Conservation (phyloP, 92 coral and sea anemone genomes). For the Phymanthus crucifer region DNA sequence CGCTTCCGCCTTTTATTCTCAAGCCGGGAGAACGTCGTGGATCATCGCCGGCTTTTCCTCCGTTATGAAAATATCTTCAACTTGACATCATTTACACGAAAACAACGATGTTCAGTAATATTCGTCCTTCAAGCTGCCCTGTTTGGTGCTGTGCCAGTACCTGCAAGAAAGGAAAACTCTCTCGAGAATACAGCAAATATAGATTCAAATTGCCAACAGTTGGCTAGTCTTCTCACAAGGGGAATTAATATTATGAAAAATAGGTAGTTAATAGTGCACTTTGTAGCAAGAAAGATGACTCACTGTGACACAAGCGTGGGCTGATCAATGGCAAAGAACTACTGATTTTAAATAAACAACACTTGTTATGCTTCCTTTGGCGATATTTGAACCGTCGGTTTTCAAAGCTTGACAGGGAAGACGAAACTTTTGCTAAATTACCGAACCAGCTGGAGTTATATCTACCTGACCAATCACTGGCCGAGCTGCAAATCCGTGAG, state of each 20-base stretch:
- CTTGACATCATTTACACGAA: background rate
- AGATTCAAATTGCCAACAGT: background rate
- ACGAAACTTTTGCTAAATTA: background rate
- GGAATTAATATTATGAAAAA: background rate
- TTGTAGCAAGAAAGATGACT: background rate
- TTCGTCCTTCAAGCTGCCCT: background rate
- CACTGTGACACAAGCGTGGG: background rate
- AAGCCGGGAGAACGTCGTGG: background rate
- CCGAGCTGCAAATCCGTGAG: background rate
- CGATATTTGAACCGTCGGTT: background rate
- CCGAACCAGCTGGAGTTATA: background rate
- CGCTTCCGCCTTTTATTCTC: conserved; percentile 4
- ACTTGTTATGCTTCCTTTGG: background rate
- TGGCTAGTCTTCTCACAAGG: background rate
- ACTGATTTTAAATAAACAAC: background rate
- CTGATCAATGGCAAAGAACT: background rate
- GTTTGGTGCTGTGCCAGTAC: background rate
- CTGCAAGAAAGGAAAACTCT: background rate
- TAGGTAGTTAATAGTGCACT: background rate
- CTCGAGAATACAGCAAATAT: background rate
- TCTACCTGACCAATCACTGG: conserved; percentile 1
- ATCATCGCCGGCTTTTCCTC: background rate
- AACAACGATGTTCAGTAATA: background rate
- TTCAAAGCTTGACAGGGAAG: background rate
- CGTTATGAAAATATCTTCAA: background rate